phyloP scores from a whole-genome alignment of 2,797 vertebrate genomes.

The Prionace glauca region DNA sequence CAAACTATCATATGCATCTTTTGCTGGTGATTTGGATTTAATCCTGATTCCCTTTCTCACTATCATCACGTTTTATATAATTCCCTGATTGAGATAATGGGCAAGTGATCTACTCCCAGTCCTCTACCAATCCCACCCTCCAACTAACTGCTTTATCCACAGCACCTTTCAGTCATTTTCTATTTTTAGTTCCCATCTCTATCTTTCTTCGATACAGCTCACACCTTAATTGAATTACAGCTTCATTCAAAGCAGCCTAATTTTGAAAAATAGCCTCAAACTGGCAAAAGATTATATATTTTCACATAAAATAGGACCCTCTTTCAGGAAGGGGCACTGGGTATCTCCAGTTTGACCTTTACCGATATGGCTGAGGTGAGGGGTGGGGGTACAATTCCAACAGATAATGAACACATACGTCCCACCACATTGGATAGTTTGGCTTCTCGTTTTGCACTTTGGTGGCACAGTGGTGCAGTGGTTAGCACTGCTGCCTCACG shows the following conservation, averaged over 20 bases:
- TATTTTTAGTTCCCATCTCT: background rate
- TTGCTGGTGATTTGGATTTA: background rate
- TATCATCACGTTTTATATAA: background rate
- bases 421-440: background rate
- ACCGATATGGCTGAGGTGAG: background rate
- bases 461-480: no score
- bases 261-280: background rate
- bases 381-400: background rate
- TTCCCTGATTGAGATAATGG: background rate
- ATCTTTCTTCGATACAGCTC: background rate
- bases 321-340: background rate
- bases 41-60: background rate
- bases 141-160: background rate
- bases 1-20: background rate
- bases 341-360: background rate
- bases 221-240: background rate
- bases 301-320: background rate
- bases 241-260: background rate
- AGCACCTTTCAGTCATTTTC: background rate
- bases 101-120: background rate
- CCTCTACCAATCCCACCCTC: background rate
- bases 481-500: no score
- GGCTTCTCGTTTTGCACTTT: background rate
- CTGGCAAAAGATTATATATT: background rate
- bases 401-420: background rate